These are phyloP conservation scores for Drosophila rellima DNA, from an alignment of 2,888 invertebrate species.

Conservation along the genomic window DNA sequence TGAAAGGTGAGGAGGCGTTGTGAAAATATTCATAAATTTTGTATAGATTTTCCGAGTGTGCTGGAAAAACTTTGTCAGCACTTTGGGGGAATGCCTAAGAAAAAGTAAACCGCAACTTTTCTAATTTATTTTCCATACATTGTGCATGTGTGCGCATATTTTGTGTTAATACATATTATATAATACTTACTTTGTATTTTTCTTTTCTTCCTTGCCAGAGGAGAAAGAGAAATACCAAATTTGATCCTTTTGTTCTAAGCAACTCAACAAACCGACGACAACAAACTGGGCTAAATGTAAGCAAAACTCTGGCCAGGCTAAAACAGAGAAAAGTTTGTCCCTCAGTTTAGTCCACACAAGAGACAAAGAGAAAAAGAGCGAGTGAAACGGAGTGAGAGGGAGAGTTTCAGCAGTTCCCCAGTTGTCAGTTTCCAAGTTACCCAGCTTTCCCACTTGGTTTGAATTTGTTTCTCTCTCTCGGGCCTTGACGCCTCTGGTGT, in stretches of 20 bases:
- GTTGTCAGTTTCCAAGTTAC: conserved; percentile 30
- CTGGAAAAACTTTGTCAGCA: conserved; percentile 59
- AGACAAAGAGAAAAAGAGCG: background rate
- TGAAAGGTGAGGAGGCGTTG: background rate
- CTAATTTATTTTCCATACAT: conserved; percentile 76
- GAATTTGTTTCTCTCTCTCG: conserved; percentile 40
- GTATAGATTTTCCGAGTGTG: conserved; percentile 49
- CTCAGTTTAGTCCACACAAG: conserved; percentile 15
- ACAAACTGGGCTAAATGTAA: conserved; percentile 57
- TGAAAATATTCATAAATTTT: conserved; percentile 74
- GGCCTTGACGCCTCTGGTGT: conserved; percentile 61
- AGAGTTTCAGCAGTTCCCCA: conserved; percentile 22
- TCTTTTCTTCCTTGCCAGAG: conserved; percentile 35
- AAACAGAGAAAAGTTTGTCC: conserved; percentile 61
- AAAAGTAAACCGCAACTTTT: conserved; percentile 70
- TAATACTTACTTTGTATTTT: conserved; percentile 77
- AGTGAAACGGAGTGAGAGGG: background rate
- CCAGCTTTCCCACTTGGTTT: conserved; percentile 32
- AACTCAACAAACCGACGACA: conserved; percentile 37
- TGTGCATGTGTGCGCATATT: conserved; percentile 50
- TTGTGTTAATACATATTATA: conserved; percentile 75
- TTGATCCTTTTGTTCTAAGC: conserved; percentile 73
- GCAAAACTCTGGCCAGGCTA: conserved; percentile 64
- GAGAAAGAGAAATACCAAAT: conserved; percentile 22
- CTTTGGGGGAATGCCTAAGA: conserved; percentile 28